Base-by-base conservation (phyloP, 2,113 vertebrate genomes). In the Psilopogon haemacephalus region DNA sequence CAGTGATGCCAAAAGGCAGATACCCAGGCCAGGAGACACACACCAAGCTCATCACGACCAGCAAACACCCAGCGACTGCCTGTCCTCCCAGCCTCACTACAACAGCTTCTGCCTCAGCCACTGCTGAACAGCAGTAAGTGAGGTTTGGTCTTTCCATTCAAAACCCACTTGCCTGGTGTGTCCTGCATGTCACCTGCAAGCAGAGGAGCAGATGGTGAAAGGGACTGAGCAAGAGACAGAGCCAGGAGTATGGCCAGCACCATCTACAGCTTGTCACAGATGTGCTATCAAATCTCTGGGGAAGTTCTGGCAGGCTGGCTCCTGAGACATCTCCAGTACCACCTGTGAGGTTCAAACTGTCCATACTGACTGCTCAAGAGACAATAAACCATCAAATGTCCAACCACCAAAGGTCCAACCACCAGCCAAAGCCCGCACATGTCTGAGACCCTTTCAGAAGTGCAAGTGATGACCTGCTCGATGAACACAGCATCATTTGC, bases 1-100 rank as follows among this genome's bases (percentile, higher is more conserved):
- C 4, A 33, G 63, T 0, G 5, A 35, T 1, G 15, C 23, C 12
- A 12, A 23, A 33, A 35, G 76, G 52, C 42, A 21, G 20, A 2
- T 4, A 3, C 2, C 1, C 3, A 2, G 62, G 44, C 30, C 37
- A 7, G 42, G 60, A 12, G 0, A 15, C 12, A 24, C 48, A 26
- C 67, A 5, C 19, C 40, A 11, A 11, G 30, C 69, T 35, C 50
- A 13, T 1, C 0, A 5, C 35, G 77, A 23, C 32, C 86, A 42
- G 32, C 35, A 18, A 27, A 9, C 69, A 13, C 35, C 6, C 3
- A 1, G 44, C 8, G 72, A 16, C 83, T 9, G 52, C 72, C 55
- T 6, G 8, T 8, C 44, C 42, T 7, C 26, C 58, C 40, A 11
- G 5, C 9, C 30, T 20, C 2, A 50, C 35, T 9, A 7, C 15